These are phyloP conservation scores for Yponomeuta malinellus DNA, from an alignment of 2,888 invertebrate genomes.

Conservation along the genomic window DNA sequence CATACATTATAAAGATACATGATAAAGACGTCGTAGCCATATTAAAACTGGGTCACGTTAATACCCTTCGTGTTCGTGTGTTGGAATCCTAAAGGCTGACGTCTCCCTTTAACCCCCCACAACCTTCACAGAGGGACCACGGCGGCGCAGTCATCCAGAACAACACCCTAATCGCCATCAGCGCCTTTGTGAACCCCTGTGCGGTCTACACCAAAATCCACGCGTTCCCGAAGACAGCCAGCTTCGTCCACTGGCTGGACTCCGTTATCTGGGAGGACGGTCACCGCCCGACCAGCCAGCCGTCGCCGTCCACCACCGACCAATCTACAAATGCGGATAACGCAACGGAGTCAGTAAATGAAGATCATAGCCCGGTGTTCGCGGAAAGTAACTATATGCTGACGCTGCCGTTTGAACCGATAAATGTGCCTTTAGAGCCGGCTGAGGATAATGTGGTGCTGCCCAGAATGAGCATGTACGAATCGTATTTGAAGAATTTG, in stretches of 20 bases:
- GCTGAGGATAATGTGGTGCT: conserved; percentile 58
- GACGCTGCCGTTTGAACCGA: conserved; percentile 56
- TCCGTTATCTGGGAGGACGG: conserved; percentile 64
- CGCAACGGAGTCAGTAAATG: not conserved
- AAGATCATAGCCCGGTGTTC: not conserved
- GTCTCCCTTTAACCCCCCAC: too few species aligned
- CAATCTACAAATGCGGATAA: not conserved
- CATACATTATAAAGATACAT: too few species aligned
- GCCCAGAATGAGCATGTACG: conserved; percentile 62
- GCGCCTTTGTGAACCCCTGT: conserved; percentile 54
- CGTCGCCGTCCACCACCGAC: conserved; percentile 22
- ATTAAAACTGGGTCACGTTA: too few species aligned
- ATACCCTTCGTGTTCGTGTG: too few species aligned
- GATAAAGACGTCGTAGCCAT: too few species aligned
- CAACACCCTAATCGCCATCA: conserved; percentile 52
- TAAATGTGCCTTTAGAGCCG: conserved; percentile 60
- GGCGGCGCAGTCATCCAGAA: conserved; percentile 65
- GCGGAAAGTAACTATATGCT: conserved; percentile 27
- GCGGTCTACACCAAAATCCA: conserved; percentile 58
- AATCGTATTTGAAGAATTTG: conserved; percentile 56
- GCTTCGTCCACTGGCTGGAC: conserved; percentile 54
- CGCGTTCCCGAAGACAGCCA: conserved; percentile 57
- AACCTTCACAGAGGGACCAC: conserved; percentile 50
- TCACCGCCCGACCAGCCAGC: conserved; percentile 38
- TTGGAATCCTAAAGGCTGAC: too few species aligned